phyloP scores from a whole-genome alignment of 2,888 invertebrate genomes.

The Mesochorus sp. region DNA sequence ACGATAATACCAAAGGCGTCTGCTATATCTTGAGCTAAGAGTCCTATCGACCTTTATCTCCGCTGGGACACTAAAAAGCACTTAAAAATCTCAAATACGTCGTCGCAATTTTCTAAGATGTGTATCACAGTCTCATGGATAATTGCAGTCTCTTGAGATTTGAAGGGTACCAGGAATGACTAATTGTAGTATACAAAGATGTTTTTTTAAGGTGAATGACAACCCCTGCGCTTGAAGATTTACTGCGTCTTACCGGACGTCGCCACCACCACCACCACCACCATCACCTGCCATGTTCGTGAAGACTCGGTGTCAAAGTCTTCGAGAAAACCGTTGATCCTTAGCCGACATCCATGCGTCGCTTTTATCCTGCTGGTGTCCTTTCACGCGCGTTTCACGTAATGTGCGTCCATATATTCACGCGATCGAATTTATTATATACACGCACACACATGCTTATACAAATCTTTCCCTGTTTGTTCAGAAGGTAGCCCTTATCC shows the following conservation, averaged over 20 bases:
- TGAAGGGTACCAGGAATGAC: too few species aligned
- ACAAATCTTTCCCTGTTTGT: conserved; percentile 45
- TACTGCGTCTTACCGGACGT: conserved; percentile 16
- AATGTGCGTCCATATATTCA: not conserved
- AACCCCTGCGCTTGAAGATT: conserved; percentile 50
- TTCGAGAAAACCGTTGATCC: conserved; percentile 45
- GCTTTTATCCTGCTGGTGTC: conserved; percentile 45
- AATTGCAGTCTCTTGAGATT: too few species aligned
- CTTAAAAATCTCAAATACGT: not conserved
- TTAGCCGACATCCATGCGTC: conserved; percentile 20
- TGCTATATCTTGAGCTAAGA: too few species aligned
- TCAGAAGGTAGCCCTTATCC: conserved; percentile 33
- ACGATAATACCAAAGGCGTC: too few species aligned
- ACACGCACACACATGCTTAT: not conserved
- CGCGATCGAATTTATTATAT: not conserved
- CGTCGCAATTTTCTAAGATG: too few species aligned
- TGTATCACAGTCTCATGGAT: too few species aligned
- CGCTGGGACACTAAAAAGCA: not conserved
- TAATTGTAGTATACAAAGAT: too few species aligned
- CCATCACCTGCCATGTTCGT: conserved; percentile 56
- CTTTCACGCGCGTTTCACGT: conserved; percentile 2
- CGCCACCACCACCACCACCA: too few species aligned
- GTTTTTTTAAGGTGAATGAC: conserved; percentile 35
- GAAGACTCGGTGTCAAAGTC: conserved; percentile 50
- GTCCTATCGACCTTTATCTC: too few species aligned